phyloP scores from a whole-genome alignment of 2,797 vertebrate species.

The Lagodon rhomboides region DNA sequence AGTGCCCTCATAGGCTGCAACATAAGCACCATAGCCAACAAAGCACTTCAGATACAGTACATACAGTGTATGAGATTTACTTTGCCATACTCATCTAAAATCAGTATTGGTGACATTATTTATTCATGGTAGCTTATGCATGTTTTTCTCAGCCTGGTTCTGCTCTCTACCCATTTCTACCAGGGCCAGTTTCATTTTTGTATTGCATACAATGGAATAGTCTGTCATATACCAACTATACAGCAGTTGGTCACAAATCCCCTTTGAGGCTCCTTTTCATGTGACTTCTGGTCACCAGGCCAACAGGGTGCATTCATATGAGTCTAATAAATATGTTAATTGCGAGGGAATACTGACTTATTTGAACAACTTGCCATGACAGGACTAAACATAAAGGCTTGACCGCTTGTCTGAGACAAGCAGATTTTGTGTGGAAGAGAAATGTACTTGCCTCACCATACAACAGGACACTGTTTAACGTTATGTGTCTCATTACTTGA shows the following conservation, averaged over 20 bases:
- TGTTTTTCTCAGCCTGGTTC: constrained; percentile 40
- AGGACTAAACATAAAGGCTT: too few relatives aligned
- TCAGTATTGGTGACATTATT: constrained; percentile 46
- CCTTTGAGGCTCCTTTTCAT: neutral
- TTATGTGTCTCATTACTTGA: too few relatives aligned
- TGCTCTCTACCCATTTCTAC: constrained; percentile 22
- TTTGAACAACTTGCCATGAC: too few relatives aligned
- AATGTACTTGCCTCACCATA: too few relatives aligned
- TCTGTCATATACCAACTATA: constrained; percentile 1
- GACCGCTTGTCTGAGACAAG: too few relatives aligned
- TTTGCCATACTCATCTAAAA: constrained; percentile 48
- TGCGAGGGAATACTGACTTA: too few relatives aligned
- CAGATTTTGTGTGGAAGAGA: too few relatives aligned
- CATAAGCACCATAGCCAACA: constrained; percentile 56
- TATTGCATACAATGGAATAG: constrained; percentile 11
- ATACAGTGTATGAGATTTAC: constrained; percentile 36
- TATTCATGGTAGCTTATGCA: constrained; percentile 44
- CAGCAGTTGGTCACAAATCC: neutral
- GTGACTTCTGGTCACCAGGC: constrained; percentile 4
- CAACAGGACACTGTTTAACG: too few relatives aligned
- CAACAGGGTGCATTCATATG: neutral
- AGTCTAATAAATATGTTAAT: neutral
- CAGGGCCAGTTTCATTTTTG: constrained; percentile 26
- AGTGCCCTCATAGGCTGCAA: constrained; percentile 58
- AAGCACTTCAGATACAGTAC: constrained; percentile 55